Conservation (phyloP, 2,888 invertebrate genomes). For the Drosophila phalerata region DNA sequence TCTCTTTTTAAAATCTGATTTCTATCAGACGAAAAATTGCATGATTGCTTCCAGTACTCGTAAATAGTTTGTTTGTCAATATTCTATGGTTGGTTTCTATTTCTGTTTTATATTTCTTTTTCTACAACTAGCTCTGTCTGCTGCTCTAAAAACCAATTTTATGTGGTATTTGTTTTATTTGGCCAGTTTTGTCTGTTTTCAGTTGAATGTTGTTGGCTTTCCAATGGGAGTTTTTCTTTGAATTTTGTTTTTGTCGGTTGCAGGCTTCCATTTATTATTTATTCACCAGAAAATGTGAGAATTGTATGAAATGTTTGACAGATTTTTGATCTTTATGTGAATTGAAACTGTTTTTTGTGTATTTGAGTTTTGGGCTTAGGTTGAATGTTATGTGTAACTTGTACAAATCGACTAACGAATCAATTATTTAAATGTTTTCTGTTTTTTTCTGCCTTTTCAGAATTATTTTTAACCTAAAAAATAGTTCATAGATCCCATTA, state of each 20-base stretch:
- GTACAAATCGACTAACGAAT: constrained; percentile 8
- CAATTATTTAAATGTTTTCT: constrained; percentile 10
- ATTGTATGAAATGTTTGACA: constrained; percentile 18
- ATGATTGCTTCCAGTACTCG: constrained; percentile 8
- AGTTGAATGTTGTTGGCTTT: constrained; percentile 1
- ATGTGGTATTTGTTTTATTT: constrained; percentile 27
- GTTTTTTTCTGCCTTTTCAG: neutral
- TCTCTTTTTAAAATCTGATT: neutral
- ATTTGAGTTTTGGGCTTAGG: constrained; percentile 3
- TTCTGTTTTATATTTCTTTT: constrained; percentile 4
- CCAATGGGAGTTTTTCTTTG: constrained; percentile 1
- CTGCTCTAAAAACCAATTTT: constrained; percentile 12
- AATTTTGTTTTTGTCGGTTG: constrained; percentile 7
- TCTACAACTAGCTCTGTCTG: constrained; percentile 3
- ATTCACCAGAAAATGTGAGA: constrained; percentile 21
- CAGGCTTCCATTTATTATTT: constrained; percentile 22
- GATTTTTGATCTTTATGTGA: constrained; percentile 22
- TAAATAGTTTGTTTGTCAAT: constrained; percentile 19
- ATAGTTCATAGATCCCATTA: neutral
- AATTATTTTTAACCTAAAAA: neutral
- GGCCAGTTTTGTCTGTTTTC: constrained; percentile 5
- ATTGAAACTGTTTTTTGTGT: constrained; percentile 24
- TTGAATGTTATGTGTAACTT: constrained; percentile 23
- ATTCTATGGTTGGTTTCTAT: constrained; percentile 20
- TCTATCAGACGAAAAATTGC: constrained; percentile 12